A percentile compares a stretch with the other conserved stretches of the same genome.
These are phyloP conservation scores for Schizotus pectinicornis DNA, from an alignment of 2,888 invertebrate genomes.

Conservation along the genomic window DNA sequence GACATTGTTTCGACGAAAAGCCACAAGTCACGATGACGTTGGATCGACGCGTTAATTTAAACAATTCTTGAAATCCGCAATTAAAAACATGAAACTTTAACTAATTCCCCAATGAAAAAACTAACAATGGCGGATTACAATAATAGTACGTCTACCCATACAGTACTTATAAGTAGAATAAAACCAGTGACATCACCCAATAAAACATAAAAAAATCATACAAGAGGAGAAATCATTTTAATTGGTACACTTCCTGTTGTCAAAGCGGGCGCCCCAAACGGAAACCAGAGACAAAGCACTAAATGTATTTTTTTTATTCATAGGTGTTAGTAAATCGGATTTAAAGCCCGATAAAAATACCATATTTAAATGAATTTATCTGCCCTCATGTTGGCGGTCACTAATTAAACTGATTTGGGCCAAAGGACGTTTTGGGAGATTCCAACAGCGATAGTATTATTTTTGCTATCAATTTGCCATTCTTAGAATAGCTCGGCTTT, in stretches of 20 bases:
- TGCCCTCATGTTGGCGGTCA: background rate
- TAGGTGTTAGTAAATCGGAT: conserved; percentile 20
- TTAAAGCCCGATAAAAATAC: conserved; percentile 16
- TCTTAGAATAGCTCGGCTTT: conserved; percentile 26
- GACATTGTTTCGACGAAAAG: no score
- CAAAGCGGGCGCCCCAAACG: conserved; percentile 37
- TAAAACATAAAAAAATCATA: conserved; percentile 35
- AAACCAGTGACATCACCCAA: conserved; percentile 39
- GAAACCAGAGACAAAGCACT: conserved; percentile 39
- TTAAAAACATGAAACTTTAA: background rate
- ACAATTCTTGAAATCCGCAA: no score
- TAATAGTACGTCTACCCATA: conserved; percentile 32
- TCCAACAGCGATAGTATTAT: no score
- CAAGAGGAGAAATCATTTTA: conserved; percentile 43
- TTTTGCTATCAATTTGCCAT: background rate
- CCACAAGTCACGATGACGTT: no score
- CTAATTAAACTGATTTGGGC: no score
- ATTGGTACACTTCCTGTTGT: conserved; percentile 42
- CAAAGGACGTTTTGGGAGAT: no score
- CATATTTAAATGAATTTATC: conserved; percentile 15
- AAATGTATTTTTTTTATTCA: conserved; percentile 23
- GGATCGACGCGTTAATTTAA: no score
- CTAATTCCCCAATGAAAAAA: background rate
- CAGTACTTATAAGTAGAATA: conserved; percentile 33
- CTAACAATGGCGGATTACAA: conserved; percentile 27